phyloP scores from a whole-genome alignment of 92 coral and sea anemone species.

The Desmophyllum pertusum region DNA sequence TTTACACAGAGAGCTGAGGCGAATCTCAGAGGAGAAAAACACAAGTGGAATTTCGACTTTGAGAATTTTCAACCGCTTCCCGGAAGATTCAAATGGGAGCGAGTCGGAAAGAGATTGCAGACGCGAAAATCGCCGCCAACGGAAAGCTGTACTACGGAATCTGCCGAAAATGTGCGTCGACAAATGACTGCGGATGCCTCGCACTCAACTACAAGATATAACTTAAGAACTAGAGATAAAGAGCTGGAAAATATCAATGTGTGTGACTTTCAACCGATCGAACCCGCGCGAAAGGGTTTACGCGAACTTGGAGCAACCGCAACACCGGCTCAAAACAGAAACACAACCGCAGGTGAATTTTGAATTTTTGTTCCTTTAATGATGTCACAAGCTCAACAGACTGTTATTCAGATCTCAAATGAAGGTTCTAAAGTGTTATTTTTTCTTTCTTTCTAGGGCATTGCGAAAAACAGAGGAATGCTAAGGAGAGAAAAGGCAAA shows the following conservation, averaged over 20 bases:
- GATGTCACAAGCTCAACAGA: background rate
- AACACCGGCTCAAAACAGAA: conserved; percentile 7
- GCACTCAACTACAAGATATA: conserved; percentile 48
- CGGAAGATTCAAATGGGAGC: conserved; percentile 92
- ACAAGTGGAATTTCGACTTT: conserved; percentile 95
- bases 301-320: conserved; percentile 1
- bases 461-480: background rate
- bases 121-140: conserved; percentile 68
- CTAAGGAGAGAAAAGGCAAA: conserved; percentile 1
- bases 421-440: background rate
- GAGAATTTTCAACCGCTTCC: conserved; percentile 82
- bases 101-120: conserved; percentile 76
- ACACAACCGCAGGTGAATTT: conserved; percentile 24
- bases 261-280: conserved; percentile 46
- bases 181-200: conserved; percentile 35
- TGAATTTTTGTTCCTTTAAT: background rate
- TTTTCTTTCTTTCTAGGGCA: conserved; percentile 21
- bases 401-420: background rate
- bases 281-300: conserved; percentile 15
- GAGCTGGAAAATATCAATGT: conserved; percentile 6
- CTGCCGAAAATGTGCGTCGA: conserved; percentile 19
- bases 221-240: conserved; percentile 55
- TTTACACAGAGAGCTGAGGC: conserved; percentile 52
- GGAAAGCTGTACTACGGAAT: background rate
- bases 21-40: conserved; percentile 67